Evolutionary conservation across 1,140 invertebrate genomes (phyloP), one percentile per base, ranked within the genome.

Genomic region (Polypedilum vanderplanki): DNA sequence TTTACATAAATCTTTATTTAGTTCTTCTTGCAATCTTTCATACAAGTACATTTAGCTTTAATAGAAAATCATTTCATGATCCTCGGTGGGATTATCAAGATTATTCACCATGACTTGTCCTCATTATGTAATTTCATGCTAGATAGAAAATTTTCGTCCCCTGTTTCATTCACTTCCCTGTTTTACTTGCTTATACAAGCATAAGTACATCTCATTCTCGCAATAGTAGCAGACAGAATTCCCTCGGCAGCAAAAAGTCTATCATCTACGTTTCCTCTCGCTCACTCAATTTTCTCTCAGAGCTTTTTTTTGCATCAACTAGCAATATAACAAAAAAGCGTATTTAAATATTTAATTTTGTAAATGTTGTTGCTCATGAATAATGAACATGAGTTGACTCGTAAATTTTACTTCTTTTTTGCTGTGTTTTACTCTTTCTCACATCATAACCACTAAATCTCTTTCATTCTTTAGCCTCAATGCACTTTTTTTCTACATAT

Each of bases 301-400:
- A 46, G 15, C 9, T n/a, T 57, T 33, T 57, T 12, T 12, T n/a
- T 57, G 46, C 46, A 57, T 12, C 46, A 57, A 57, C 41, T 46
- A 46, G 41, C 41, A 15, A 9, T 12, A 46, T 2, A 9, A 46
- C 41, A 46, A 57, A 57, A 57, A 70, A 70, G 20, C 17, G 65
- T 70, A 22, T 70, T 70, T 70, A 70, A 70, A 70, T 70, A 70
- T 70, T 70, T 70, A 70, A 70, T 70, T 70, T 70, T 22, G 20
- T 22, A 20, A 70, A 70, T 70, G 65, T 70, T 57, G 46, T 4
- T 70, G 65, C 65, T 70, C 65, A 70, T 70, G 65, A 70, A 70
- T 70, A 70, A 70, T 70, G 65, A 70, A 70, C 65, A 70, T 57
- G 46, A 57, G 65, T 70, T 70, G 65, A 70, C 65, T 70, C 65